Base-by-base conservation (phyloP, 2,113 vertebrate genomes). In the Rhea pennata region DNA sequence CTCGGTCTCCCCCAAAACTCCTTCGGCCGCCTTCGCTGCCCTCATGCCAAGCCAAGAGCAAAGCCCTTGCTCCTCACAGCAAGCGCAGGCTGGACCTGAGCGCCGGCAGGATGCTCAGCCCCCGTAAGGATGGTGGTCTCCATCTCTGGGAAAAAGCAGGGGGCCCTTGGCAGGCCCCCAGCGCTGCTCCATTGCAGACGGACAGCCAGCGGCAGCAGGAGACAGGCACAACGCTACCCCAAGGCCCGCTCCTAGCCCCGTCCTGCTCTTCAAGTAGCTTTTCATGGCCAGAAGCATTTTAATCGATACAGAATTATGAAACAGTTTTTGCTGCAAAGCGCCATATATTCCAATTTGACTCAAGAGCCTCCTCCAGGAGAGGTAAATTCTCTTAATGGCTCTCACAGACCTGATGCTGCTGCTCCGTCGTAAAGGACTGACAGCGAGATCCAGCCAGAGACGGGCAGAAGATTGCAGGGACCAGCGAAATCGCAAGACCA, bases 151-250 rank as follows among this genome's bases (percentile, higher is more conserved):
- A 24, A 54, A 54, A 12, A 24, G 53, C 53, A 24, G 24, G 17
- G 8, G 66, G 36, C 36, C 36, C 36, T 36, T 36, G 36, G 36
- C 36, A 36, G 36, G 36, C 9, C 40, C 12, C 2, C 0, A 2
- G 59, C 73, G 44, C 58, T 44, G 11, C 3, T 12, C 46, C 6
- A 17, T 17, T 48, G 61, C 65, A 50, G 21, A 12, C 22, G 31
- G 5, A 70, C 5, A 75, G 62, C 48, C 69, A 39, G 23, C 0
- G 1, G 29, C 36, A 36, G 36, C 36, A 36, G 31, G n/a, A 81
- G 64, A 17, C 0, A 0, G 42, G 58, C 48, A 80, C 77, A 72
- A 72, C 3, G 2, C 27, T 0, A 0, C 3, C 5, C 6, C 65
- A 44, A 26, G 9, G 12, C 4, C 5, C 42, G 40, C 26, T 72